A percentile compares a stretch with the other conserved stretches of the same genome.
These are phyloP conservation scores for Drosophila neocordata DNA, from an alignment of 1,140 invertebrate genomes.

Conservation along the genomic window DNA sequence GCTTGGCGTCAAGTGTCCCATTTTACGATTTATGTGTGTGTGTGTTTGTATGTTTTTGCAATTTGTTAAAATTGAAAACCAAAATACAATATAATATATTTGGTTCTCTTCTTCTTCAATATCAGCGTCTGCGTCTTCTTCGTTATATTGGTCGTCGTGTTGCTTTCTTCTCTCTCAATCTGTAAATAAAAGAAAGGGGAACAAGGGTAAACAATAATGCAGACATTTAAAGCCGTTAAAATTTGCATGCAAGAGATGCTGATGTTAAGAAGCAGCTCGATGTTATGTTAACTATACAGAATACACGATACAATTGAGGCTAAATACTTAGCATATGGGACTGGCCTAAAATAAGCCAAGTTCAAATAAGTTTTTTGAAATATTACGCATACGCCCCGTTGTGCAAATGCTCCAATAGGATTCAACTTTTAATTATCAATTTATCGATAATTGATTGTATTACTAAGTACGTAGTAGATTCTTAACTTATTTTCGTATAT, in stretches of 20 bases:
- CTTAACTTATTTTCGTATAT: too few species aligned
- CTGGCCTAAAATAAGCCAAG: background rate
- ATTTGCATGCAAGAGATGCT: constrained; percentile 60
- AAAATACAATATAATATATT: constrained; percentile 50
- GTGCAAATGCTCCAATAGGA: background rate
- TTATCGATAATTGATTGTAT: too few species aligned
- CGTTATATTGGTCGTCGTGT: constrained; percentile 1
- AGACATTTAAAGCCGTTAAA: constrained; percentile 36
- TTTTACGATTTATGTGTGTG: constrained; percentile 54
- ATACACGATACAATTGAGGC: background rate
- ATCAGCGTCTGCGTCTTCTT: constrained; percentile 26
- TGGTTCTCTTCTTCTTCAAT: constrained; percentile 26
- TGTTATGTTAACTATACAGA: constrained; percentile 17
- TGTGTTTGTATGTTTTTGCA: constrained; percentile 28
- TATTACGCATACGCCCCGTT: constrained; percentile 1
- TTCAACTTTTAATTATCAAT: too few species aligned
- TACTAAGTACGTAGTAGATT: too few species aligned
- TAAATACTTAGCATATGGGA: background rate
- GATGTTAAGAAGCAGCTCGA: constrained; percentile 19
- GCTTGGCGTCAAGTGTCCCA: constrained; percentile 70
- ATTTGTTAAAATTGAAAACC: constrained; percentile 47
- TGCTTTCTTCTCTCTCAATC: constrained; percentile 59
- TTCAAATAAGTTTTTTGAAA: background rate
- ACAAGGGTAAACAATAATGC: constrained; percentile 78
- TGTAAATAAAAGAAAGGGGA: constrained; percentile 77